phyloP scores from a whole-genome alignment of 2,113 vertebrate genomes.

The Narcine bancroftii region DNA sequence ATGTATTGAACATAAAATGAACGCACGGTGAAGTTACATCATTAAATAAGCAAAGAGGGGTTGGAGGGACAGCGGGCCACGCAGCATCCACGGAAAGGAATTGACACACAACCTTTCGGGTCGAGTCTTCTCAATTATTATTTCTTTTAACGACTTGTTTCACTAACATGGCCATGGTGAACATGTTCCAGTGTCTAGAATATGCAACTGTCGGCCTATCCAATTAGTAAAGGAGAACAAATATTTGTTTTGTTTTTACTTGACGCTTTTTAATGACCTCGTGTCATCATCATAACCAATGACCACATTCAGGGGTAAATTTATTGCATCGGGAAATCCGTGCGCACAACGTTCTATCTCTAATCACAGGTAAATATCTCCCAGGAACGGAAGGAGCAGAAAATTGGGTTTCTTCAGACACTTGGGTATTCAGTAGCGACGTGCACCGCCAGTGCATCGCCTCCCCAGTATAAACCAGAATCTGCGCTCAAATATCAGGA shows the following conservation, averaged over 20 bases:
- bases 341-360: neutral
- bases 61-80: too few species aligned
- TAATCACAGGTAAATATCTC: too few species aligned
- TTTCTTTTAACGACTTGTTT: too few species aligned
- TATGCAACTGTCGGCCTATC: neutral
- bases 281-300: neutral
- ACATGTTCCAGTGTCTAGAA: neutral
- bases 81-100: too few species aligned
- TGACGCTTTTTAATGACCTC: neutral
- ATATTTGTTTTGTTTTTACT: neutral
- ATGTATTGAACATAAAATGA: neutral
- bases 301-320: neutral
- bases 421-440: too few species aligned
- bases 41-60: too few species aligned
- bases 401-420: too few species aligned
- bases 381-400: too few species aligned
- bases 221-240: neutral
- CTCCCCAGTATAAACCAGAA: neutral
- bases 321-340: neutral
- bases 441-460: neutral
- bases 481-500: neutral
- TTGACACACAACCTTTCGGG: too few species aligned
- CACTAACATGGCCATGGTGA: neutral
- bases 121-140: too few species aligned
- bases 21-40: neutral